Evolutionary conservation across 2,888 invertebrate genomes (phyloP).

Genomic region (Cerastoderma edule): DNA sequence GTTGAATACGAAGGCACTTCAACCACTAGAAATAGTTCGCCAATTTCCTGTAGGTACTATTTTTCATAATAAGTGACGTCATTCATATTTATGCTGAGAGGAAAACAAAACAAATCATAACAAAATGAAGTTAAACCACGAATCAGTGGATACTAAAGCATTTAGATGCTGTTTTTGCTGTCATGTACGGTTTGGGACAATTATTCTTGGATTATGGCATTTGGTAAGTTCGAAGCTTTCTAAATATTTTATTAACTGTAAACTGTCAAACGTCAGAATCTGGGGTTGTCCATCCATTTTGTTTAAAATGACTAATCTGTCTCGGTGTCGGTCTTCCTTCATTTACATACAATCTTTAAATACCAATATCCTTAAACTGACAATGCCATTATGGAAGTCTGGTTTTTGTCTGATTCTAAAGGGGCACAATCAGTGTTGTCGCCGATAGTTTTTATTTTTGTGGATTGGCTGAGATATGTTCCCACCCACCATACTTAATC

Average conservation of each 20-base stretch:
- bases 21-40: neutral
- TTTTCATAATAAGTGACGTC: conserved; percentile 24
- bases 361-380: too few species aligned
- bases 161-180: conserved; percentile 77
- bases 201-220: conserved; percentile 73
- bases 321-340: too few species aligned
- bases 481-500: too few species aligned
- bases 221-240: conserved; percentile 60
- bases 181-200: conserved; percentile 77
- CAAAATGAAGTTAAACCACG: conserved; percentile 64
- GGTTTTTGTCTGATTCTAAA: too few species aligned
- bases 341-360: too few species aligned
- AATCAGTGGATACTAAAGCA: conserved; percentile 62
- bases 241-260: neutral
- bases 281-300: too few species aligned
- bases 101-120: conserved; percentile 20
- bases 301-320: too few species aligned
- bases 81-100: conserved; percentile 28
- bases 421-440: too few species aligned
- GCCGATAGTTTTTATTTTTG: too few species aligned
- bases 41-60: conserved; percentile 7
- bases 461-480: too few species aligned
- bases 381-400: too few species aligned
- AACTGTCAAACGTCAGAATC: too few species aligned
- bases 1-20: neutral